Conservation (phyloP, 2,113 vertebrate genomes). For the Equus przewalskii region DNA sequence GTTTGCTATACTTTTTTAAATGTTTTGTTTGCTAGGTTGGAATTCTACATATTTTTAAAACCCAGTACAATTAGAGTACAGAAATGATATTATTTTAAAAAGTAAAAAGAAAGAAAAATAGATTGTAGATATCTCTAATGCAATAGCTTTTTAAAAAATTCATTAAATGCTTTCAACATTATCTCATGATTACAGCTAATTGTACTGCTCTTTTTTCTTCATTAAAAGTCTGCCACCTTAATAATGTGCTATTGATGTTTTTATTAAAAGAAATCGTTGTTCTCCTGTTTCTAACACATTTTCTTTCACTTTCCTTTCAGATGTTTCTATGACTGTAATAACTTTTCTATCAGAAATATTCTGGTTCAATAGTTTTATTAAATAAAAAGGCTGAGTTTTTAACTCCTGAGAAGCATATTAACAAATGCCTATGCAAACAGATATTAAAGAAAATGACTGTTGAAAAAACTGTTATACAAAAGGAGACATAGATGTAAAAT, state of each 20-base stretch:
- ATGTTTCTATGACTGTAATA: neutral
- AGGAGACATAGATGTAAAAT: neutral
- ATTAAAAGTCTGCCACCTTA: constrained; percentile 36
- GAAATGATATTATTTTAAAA: neutral
- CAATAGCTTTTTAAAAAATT: constrained; percentile 7
- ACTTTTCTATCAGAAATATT: constrained; percentile 21
- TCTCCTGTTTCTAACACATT: constrained; percentile 12
- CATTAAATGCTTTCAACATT: constrained; percentile 54
- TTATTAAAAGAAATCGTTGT: constrained; percentile 50
- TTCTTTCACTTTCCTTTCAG: constrained; percentile 58
- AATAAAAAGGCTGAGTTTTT: neutral
- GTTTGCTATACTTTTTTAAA: neutral
- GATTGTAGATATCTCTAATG: neutral
- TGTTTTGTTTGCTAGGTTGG: neutral
- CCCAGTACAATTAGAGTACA: neutral
- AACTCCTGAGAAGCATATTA: neutral
- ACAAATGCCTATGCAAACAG: neutral
- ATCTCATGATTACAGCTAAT: constrained; percentile 46
- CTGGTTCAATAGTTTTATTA: constrained; percentile 43
- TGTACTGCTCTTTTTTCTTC: constrained; percentile 6
- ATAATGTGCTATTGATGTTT: constrained; percentile 52
- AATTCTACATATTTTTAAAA: constrained; percentile 45
- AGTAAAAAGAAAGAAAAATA: neutral
- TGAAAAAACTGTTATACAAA: neutral
- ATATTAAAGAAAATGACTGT: neutral